Conservation (phyloP, 2,888 invertebrate genomes). For the Uropetala carovei region DNA sequence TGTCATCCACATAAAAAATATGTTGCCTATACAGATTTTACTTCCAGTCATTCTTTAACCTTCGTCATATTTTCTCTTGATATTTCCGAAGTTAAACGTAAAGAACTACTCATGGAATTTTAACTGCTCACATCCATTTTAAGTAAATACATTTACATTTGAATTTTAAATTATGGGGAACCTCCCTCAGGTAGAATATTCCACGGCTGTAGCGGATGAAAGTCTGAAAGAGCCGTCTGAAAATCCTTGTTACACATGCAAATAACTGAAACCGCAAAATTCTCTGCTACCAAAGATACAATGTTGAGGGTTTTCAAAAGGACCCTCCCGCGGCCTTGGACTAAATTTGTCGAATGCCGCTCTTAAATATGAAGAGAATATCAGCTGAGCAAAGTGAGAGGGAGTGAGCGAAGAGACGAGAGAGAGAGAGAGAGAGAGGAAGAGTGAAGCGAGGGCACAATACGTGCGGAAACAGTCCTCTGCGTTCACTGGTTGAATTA, state of each 20-base stretch:
- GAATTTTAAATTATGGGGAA: too few species aligned
- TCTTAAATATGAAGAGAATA: neutral
- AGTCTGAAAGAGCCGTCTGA: neutral
- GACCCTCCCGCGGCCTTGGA: neutral
- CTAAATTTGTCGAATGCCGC: neutral
- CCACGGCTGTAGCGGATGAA: neutral
- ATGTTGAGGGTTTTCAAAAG: neutral
- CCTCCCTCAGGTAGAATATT: neutral
- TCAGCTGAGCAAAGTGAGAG: neutral
- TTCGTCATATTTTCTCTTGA: too few species aligned
- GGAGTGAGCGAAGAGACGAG: neutral
- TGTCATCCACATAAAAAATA: too few species aligned
- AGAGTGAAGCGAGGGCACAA: too few species aligned
- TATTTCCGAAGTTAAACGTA: too few species aligned
- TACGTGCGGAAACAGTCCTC: too few species aligned
- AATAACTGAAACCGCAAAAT: neutral
- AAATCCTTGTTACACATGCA: neutral
- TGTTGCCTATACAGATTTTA: too few species aligned
- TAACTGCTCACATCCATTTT: too few species aligned
- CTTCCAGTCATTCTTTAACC: too few species aligned
- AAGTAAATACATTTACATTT: too few species aligned
- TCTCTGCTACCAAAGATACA: neutral
- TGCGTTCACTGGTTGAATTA: neutral
- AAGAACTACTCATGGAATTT: too few species aligned
- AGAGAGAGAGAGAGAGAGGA: neutral